Base-by-base conservation (phyloP, 2,113 vertebrate species). In the Ardeotis arabs region DNA sequence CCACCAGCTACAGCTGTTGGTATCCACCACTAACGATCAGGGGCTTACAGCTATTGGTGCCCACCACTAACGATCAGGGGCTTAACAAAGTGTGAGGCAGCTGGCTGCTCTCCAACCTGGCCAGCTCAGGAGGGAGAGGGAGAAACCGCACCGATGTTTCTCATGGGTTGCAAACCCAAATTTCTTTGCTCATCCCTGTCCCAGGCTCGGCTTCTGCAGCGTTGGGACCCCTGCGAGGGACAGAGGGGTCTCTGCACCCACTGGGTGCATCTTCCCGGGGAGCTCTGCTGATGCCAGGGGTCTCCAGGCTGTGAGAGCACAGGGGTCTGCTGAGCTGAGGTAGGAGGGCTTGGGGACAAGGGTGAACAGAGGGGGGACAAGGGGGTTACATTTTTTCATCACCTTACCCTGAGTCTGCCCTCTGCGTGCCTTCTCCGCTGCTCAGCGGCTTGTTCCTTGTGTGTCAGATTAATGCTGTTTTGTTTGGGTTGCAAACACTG, bases 381-480 rank as follows among this genome's bases (percentile, higher is more conserved):
- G 12, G 66, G 6, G 12, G 21, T 28, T 31, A 27, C 44, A 74
- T 52, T 25, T 53, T 67, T 91, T 58, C 14, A 4, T 35, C n/a
- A 0, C 37, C 6, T 47, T 39, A 63, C n/a, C 44, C 3, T 0
- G 41, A 58, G 53, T 7, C 41, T 63, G 35, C 67, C 22, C 39
- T 28, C 69, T 2, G 1, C 3, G 1, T 0, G 5, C 39, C 73
- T 44, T 7, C 9, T 18, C 33, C 47, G 56, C 58, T 60, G 17
- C 53, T 59, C 0, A 1, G 9, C 0, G 0, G 76, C 47, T 72
- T 4, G 0, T 35, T 88, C 28, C 81, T 87, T 7, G 0, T 15
- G 70, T 29, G 50, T 72, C 53, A 8, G 19, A 50, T 5, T 31
- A 62, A n/a, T 4, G 27, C 10, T n/a, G 41, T 8, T 45, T 72